phyloP scores from a whole-genome alignment of 2,113 vertebrate genomes.

The Ascaphus truei region DNA sequence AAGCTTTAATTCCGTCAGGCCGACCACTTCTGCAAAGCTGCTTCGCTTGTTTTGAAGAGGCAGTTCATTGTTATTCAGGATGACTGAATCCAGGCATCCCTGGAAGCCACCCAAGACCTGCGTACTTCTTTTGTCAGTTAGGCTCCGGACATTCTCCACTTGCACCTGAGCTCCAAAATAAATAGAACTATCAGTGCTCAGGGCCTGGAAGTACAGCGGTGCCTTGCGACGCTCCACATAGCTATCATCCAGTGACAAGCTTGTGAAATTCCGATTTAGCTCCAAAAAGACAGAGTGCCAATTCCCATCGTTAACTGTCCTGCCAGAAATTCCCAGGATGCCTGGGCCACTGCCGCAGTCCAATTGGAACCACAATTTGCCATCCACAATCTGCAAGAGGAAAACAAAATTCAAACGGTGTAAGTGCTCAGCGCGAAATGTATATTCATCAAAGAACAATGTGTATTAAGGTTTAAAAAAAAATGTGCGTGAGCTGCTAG shows the following conservation, averaged over 20 bases:
- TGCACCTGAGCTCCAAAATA: slow-evolving; percentile 93
- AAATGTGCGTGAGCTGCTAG: not conserved
- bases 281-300: slow-evolving; percentile 93
- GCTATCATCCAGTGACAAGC: slow-evolving; percentile 87
- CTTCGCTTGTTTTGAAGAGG: slow-evolving; percentile 92
- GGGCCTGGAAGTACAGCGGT: slow-evolving; percentile 66
- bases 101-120: slow-evolving; percentile 85
- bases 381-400: slow-evolving; percentile 77
- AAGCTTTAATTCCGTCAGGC: slow-evolving; percentile 86
- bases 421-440: not conserved
- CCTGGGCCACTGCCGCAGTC: slow-evolving; percentile 76
- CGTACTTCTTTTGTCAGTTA: slow-evolving; percentile 72
- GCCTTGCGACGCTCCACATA: slow-evolving; percentile 84
- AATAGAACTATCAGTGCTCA: slow-evolving; percentile 74
- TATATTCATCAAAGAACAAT: not conserved
- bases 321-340: slow-evolving; percentile 84
- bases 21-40: slow-evolving; percentile 87
- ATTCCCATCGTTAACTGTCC: slow-evolving; percentile 83
- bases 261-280: slow-evolving; percentile 87
- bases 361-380: slow-evolving; percentile 91
- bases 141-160: slow-evolving; percentile 70
- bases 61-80: slow-evolving; percentile 84
- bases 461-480: not conserved
- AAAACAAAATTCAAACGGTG: not conserved
- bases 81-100: slow-evolving; percentile 90